A percentile compares a stretch with the other conserved stretches of the same genome.
Conservation (phyloP, 2,888 invertebrate genomes). For the Euplexia lucipara region DNA sequence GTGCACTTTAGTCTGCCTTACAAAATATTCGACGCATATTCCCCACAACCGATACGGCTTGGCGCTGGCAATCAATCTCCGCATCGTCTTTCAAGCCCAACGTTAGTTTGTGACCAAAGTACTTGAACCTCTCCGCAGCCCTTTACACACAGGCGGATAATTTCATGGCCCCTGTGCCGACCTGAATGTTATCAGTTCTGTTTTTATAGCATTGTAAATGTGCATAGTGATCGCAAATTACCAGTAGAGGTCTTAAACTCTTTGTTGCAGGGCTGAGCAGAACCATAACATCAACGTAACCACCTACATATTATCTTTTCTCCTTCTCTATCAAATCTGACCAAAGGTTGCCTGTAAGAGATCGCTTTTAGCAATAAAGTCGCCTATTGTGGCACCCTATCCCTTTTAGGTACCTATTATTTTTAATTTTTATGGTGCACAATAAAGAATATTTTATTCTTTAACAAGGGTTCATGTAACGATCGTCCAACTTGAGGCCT, state of each 20-base stretch:
- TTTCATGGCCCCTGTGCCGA: neutral
- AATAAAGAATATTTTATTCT: too few relatives aligned
- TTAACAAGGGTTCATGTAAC: too few relatives aligned
- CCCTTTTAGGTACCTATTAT: too few relatives aligned
- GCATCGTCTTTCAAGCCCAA: neutral
- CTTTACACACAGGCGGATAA: neutral
- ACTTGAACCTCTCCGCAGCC: constrained; percentile 1
- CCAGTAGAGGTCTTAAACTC: neutral
- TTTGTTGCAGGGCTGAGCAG: neutral
- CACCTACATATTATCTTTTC: too few relatives aligned
- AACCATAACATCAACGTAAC: neutral
- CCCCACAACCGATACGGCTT: neutral
- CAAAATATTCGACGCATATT: neutral
- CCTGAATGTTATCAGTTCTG: neutral
- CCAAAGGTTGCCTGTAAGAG: too few relatives aligned
- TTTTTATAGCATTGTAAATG: neutral
- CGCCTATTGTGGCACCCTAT: too few relatives aligned
- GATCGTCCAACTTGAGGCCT: neutral
- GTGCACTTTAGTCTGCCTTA: too few relatives aligned
- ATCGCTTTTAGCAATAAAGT: too few relatives aligned
- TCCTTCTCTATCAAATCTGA: too few relatives aligned
- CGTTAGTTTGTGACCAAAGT: neutral
- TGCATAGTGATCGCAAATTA: too few relatives aligned
- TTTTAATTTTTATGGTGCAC: too few relatives aligned
- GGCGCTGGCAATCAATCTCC: neutral